These are phyloP conservation scores for Mastomys natalensis DNA, from an alignment of 2,113 vertebrate genomes.

Conservation along the genomic window DNA sequence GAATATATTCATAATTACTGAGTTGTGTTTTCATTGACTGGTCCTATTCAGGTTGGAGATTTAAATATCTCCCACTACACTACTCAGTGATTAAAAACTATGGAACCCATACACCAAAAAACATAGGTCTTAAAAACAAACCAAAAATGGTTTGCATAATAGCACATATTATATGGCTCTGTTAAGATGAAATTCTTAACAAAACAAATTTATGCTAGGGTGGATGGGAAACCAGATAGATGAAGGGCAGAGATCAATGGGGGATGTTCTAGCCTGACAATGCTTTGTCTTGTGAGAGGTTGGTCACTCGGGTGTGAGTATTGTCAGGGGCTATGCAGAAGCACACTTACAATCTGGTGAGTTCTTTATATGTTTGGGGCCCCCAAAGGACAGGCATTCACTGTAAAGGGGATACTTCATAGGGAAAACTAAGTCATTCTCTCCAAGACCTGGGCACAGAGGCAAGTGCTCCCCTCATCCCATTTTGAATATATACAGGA, in stretches of 20 bases:
- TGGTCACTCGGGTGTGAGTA: neutral
- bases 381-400: neutral
- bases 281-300: neutral
- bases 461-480: neutral
- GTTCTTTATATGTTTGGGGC: too few relatives aligned
- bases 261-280: neutral
- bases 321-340: neutral
- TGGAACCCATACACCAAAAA: neutral
- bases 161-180: neutral
- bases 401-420: neutral
- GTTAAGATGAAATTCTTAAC: neutral
- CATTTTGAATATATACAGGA: neutral
- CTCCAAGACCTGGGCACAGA: neutral
- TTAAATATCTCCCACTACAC: too few relatives aligned
- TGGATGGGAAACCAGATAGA: neutral
- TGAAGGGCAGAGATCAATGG: neutral
- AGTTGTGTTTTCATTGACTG: too few relatives aligned
- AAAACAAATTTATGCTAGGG: neutral
- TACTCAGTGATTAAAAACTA: neutral
- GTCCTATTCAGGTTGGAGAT: too few relatives aligned
- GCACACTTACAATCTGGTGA: too few relatives aligned
- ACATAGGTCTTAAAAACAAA: neutral
- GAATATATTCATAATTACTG: too few relatives aligned
- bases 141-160: neutral
- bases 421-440: neutral